Base-by-base conservation (phyloP, 1,140 invertebrate species). In the Lanistes nyassanus region DNA sequence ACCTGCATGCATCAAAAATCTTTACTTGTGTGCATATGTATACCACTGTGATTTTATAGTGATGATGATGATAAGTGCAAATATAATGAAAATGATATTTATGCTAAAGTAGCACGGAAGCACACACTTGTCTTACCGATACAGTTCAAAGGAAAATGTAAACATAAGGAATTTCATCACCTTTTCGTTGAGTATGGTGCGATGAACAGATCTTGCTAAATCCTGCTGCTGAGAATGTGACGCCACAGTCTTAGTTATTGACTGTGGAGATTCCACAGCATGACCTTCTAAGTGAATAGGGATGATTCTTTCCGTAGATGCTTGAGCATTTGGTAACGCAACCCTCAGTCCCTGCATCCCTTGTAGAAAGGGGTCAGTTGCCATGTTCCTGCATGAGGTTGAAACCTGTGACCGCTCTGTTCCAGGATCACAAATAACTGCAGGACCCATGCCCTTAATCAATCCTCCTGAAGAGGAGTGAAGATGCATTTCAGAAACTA, bases 261-360 rank as follows among this genome's bases (percentile, higher is more conserved):
- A 58, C 53, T 58, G 64, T 21, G 70, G 19, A 21, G 58, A 56
- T 13, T 34, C 42, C n/a, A 69, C 19, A 26, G 23, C 39, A 29
- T 29, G 34, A 29, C 72, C 71, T 37, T 74, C 66, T n/a, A 74
- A 13, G 34, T 70, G 37, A 37, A 78, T 74, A 21, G 76, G 76
- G 29, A 78, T 74, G 36, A 74, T 62, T 26, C 65, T 36, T 36
- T 69, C 72, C 39, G 19, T 34, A 21, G 47, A 34, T 31, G 68
- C 58, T 31, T 31, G 36, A 37, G 65, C 53, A 47, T 65, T 36
- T 42, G 76, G 76, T 26, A 75, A 60, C 21, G 55, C 39, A 26
- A 75, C 72, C 13, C 36, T 37, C 76, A 78, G 37, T 19, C 26
- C 60, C 19, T 70, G 37, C 29, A 13, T 2, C 68, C 36, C 31